Evolutionary conservation across 2,888 invertebrate species (phyloP), one percentile per base, ranked within the genome.

Genomic region (Ophion ellenae): DNA sequence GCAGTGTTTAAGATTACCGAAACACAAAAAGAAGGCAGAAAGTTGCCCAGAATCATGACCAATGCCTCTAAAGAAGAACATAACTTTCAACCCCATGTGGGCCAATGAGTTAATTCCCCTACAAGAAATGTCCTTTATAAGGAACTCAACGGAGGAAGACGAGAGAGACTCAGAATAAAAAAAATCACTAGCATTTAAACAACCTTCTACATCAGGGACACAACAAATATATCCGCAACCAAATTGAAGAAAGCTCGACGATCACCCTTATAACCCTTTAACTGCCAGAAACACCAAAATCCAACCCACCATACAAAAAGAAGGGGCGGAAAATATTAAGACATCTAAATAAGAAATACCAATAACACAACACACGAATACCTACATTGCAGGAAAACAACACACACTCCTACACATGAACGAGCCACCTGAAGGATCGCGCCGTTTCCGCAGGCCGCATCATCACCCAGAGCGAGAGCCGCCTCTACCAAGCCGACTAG

Each of bases 61-160:
- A n/a, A 61, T n/a, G 5, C 61, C 61, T 11, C 2, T n/a, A n/a
- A 17, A 2, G n/a, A 14, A n/a, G 9, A 61, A n/a, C 20, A 61
- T 61, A 61, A n/a, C 20, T 11, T 7, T 61, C 61, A 61, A 61
- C 61, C 61, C 61, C 20, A 61, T n/a, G n/a, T 61, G n/a, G 61
- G 0, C 2, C 1, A 17, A n/a, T 61, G 61, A 61, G 2, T 1
- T 20, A 61, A 61, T 2, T n/a, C 61, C 3, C 2, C 2, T 0
- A 3, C 14, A 53, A 5, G 53, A 53, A 53, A 2, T 3, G 1
- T 3, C 53, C 53, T 53, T 53, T 14, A 53, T 53, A 53, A 14
- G 3, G 0, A 14, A 11, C 59, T n/a, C 28, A 1, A 28, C 6
- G 14, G 59, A n/a, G n/a, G n/a, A 2, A 14, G 10, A 53, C 6